Base-by-base conservation (phyloP, 1,140 invertebrate genomes). In the Drosophila kohkoa region DNA sequence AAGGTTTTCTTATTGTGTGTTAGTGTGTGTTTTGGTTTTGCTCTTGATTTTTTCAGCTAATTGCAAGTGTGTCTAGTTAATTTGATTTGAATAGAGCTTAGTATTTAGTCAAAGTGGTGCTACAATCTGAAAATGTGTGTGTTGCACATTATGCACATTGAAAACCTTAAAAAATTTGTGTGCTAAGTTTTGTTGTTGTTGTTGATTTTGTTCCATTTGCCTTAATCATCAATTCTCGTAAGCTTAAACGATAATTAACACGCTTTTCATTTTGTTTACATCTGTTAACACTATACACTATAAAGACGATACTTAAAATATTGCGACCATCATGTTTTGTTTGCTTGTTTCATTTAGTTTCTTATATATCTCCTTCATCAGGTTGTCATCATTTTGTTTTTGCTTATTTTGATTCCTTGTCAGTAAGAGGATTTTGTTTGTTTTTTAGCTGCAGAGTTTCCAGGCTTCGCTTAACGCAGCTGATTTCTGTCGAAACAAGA, bases 231-330 rank as follows among this genome's bases (percentile, higher is more conserved):
- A 80, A 76, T 77, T 82, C 48, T 71, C 68, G 75, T 83, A 75
- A 75, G 51, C 67, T 81, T 85, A 88, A 62, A 81, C 81, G 60
- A 79, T 81, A 88, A 75, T 88, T 80, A 88, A 88, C 80, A 83
- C 59, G 69, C 64, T 75, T 25, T 70, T 65, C 58, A 13, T 66
- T 80, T 73, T 60, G 48, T 81, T 85, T 86, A 68, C 41, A 70
- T 70, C 41, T 79, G 63, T 87, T 88, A 88, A 88, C 83, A 88
- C 83, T 88, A 88, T 88, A 88, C 83, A 88, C 85, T 88, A 88
- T 78, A 74, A 88, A 88, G 81, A 89, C 68, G 85, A 72, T 87
- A 77, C 83, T 88, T 88, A 88, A 88, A 77, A 72, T 88, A 88
- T 88, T 88, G 83, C 83, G 83, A 88, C 83, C 83, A 83, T 88